A percentile compares a stretch with the other conserved stretches of the same genome.
phyloP scores from a whole-genome alignment of 2,888 invertebrate genomes.

The Heteromurus nitidus region DNA sequence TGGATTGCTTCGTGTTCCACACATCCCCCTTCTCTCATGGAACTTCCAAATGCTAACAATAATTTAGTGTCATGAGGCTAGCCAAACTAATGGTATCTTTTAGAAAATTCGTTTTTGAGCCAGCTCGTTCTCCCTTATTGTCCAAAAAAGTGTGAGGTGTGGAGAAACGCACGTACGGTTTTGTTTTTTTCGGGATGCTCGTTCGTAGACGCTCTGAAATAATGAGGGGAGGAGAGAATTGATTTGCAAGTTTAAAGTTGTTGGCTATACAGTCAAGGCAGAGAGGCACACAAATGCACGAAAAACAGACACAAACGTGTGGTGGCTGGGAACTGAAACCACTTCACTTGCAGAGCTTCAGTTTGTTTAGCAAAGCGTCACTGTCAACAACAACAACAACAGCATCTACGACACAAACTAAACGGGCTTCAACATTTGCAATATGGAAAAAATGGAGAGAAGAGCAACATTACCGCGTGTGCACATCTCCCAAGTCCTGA shows the following conservation, averaged over 20 bases:
- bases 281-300: background rate
- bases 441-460: background rate
- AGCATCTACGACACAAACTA: background rate
- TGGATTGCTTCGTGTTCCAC: too few relatives aligned
- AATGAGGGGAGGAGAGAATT: too few relatives aligned
- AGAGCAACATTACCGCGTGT: slow-evolving; percentile 2
- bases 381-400: slow-evolving; percentile 26
- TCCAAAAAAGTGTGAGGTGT: too few relatives aligned
- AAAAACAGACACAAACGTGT: background rate
- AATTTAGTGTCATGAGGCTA: too few relatives aligned
- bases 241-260: background rate
- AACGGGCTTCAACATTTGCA: background rate
- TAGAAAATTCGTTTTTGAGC: too few relatives aligned
- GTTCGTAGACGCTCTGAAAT: too few relatives aligned
- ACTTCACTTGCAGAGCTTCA: slow-evolving; percentile 11
- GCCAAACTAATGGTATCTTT: too few relatives aligned
- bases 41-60: too few relatives aligned
- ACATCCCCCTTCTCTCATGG: background rate
- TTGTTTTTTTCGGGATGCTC: too few relatives aligned
- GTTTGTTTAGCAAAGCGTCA: slow-evolving; percentile 15
- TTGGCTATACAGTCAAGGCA: background rate
- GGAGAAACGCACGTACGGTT: too few relatives aligned
- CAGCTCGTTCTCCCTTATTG: too few relatives aligned
- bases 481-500: slow-evolving; percentile 55
- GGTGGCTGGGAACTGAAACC: background rate